Percentiles rank a stretch among this genome's conserved stretches.
phyloP scores from a whole-genome alignment of 1,140 invertebrate species.

The Diuraphis noxia region DNA sequence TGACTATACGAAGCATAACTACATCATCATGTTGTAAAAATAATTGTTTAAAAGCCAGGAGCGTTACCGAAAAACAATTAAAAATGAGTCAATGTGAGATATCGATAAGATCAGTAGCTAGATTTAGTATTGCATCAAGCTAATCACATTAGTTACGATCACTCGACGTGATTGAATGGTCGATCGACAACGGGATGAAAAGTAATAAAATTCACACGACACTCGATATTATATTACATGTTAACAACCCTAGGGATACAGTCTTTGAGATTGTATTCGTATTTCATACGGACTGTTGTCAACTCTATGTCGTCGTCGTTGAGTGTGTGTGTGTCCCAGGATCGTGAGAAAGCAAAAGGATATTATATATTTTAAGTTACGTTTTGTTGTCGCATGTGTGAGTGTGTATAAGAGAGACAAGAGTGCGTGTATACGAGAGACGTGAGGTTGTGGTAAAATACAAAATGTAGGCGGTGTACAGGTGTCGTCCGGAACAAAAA shows the following conservation, averaged over 20 bases:
- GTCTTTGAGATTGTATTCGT: background rate
- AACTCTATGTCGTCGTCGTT: background rate
- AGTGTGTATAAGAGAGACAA: background rate
- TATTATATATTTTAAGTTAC: constrained; percentile 39
- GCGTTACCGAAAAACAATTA: background rate
- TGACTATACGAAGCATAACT: no score
- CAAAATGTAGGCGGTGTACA: constrained; percentile 42
- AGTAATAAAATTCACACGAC: background rate
- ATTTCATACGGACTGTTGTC: background rate
- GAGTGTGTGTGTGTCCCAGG: background rate
- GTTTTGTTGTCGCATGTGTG: background rate
- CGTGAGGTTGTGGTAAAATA: constrained; percentile 35
- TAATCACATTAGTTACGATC: background rate
- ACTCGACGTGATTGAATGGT: background rate
- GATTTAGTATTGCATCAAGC: background rate
- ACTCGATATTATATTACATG: background rate
- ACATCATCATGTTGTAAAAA: background rate
- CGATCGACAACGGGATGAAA: background rate
- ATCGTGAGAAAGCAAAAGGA: constrained; percentile 50
- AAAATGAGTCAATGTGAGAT: background rate
- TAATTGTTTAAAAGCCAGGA: background rate
- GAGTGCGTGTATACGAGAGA: background rate
- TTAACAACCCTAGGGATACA: background rate
- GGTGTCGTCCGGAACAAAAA: constrained; percentile 52
- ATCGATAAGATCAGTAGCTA: no score